Evolutionary conservation across 1,140 invertebrate species (phyloP).

Genomic region (Hyles vespertilio): DNA sequence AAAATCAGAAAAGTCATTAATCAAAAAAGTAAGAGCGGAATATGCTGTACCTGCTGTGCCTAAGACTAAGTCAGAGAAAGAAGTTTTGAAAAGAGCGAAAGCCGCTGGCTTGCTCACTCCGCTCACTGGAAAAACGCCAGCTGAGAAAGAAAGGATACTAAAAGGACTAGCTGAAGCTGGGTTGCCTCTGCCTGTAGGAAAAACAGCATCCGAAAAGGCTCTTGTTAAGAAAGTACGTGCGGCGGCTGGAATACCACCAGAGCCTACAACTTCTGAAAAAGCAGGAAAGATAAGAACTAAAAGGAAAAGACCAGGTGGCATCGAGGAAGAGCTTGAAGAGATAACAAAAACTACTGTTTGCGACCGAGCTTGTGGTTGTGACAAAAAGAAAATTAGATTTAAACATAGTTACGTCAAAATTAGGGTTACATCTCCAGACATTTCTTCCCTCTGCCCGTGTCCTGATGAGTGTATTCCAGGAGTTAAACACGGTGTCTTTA

Average conservation of each 20-base stretch:
- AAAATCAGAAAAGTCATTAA: constrained; percentile 21
- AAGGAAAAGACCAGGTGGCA: constrained; percentile 26
- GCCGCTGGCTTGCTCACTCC: constrained; percentile 24
- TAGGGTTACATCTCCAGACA: constrained; percentile 55
- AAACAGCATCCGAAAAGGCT: constrained; percentile 27
- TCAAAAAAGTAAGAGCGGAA: constrained; percentile 11
- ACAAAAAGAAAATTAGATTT: constrained; percentile 60
- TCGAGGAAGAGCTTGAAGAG: constrained; percentile 43
- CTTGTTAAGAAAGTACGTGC: constrained; percentile 26
- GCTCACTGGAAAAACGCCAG: constrained; percentile 18
- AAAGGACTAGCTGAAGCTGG: constrained; percentile 17
- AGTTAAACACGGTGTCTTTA: constrained; percentile 46
- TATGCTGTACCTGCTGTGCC: not conserved
- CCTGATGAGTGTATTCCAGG: constrained; percentile 52
- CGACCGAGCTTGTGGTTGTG: constrained; percentile 52
- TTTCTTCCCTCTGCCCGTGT: constrained; percentile 49
- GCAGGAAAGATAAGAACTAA: constrained; percentile 32
- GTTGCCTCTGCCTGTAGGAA: constrained; percentile 23
- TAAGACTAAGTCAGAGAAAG: too few species aligned
- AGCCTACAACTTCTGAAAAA: constrained; percentile 23
- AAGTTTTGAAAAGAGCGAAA: constrained; percentile 27
- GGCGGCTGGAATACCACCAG: constrained; percentile 11
- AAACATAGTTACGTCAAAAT: constrained; percentile 61
- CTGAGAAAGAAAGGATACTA: constrained; percentile 33
- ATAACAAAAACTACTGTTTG: constrained; percentile 48